phyloP scores from a whole-genome alignment of 2,888 invertebrate species.

The Pterostichus madidus region DNA sequence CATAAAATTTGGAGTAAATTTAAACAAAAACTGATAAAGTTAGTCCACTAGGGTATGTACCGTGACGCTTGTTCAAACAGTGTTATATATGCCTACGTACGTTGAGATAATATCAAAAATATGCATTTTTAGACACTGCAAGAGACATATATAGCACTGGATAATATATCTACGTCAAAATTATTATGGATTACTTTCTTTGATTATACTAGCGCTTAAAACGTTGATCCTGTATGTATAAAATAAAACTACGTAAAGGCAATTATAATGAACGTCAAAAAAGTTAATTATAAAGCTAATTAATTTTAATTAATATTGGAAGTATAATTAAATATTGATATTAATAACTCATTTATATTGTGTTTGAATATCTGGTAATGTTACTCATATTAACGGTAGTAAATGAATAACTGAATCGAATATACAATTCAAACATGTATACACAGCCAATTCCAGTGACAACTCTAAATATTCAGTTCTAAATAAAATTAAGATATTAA shows the following conservation, averaged over 20 bases:
- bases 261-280: slow-evolving; percentile 4
- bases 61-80: slow-evolving; percentile 26
- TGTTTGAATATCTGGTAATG: neutral
- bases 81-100: slow-evolving; percentile 19
- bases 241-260: slow-evolving; percentile 19
- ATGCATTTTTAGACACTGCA: slow-evolving; percentile 32
- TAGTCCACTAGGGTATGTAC: slow-evolving; percentile 21
- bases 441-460: too few species aligned
- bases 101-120: slow-evolving; percentile 44
- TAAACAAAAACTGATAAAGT: slow-evolving; percentile 49
- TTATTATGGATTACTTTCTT: slow-evolving; percentile 36
- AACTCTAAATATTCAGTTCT: too few species aligned
- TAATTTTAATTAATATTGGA: slow-evolving; percentile 13
- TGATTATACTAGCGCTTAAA: slow-evolving; percentile 2
- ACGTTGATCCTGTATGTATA: neutral
- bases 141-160: slow-evolving; percentile 12
- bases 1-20: slow-evolving; percentile 56
- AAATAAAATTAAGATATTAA: too few species aligned
- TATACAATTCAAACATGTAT: too few species aligned
- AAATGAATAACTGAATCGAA: too few species aligned
- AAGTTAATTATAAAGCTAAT: slow-evolving; percentile 23
- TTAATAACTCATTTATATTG: slow-evolving; percentile 1
- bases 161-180: slow-evolving; percentile 46
- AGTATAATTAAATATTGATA: neutral
- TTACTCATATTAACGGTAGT: neutral